phyloP scores from a whole-genome alignment of 2,888 invertebrate species.

The Germaria angustata region DNA sequence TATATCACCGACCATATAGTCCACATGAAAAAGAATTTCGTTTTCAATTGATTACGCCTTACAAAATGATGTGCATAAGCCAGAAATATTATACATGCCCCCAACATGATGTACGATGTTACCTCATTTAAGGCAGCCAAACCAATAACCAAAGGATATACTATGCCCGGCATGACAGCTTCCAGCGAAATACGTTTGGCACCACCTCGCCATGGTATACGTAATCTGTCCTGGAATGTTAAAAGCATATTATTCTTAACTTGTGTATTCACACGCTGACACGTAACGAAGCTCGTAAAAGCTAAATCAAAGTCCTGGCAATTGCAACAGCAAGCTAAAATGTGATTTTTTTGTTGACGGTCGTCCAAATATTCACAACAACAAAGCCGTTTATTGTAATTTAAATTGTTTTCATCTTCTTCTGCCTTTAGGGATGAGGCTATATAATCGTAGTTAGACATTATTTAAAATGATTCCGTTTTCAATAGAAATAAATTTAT shows the following conservation, averaged over 20 bases:
- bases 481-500: not conserved
- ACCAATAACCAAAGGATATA: conserved; percentile 80
- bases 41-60: conserved; percentile 79
- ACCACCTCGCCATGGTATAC: conserved; percentile 83
- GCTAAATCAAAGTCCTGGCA: conserved; percentile 82
- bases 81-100: conserved; percentile 73
- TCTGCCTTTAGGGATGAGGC: conserved; percentile 35
- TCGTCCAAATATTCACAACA: conserved; percentile 83
- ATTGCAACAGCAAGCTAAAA: conserved; percentile 83
- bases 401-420: conserved; percentile 66
- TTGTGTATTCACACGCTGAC: conserved; percentile 36
- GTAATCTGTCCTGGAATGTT: conserved; percentile 82
- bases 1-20: conserved; percentile 84
- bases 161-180: conserved; percentile 80
- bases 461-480: conserved; percentile 13
- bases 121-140: conserved; percentile 81
- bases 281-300: conserved; percentile 77
- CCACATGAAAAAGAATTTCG: conserved; percentile 89
- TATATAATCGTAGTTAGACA: conserved; percentile 52
- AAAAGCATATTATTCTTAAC: conserved; percentile 77
- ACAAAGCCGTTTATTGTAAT: conserved; percentile 78
- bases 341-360: conserved; percentile 80
- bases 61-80: conserved; percentile 73
- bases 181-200: conserved; percentile 82
- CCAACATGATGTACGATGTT: conserved; percentile 75